Conservation (phyloP, 2,797 vertebrate genomes). For the Tenualosa ilisha region DNA sequence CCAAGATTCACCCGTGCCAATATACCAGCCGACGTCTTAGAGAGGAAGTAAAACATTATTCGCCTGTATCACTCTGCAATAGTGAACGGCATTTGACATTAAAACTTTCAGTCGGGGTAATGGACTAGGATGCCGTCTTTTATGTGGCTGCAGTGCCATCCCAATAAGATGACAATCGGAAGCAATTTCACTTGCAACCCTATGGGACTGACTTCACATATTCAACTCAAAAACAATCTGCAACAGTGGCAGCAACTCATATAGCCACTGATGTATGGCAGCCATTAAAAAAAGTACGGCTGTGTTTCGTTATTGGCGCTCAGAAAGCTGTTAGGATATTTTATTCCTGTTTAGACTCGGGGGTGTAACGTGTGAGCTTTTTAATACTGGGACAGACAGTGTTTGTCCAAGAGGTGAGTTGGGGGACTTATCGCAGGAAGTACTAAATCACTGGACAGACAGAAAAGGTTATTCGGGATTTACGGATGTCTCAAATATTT, state of each 20-base stretch:
- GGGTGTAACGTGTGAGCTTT: constrained; percentile 24
- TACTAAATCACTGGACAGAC: constrained; percentile 61
- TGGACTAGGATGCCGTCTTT: background rate
- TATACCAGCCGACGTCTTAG: background rate
- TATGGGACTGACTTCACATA: background rate
- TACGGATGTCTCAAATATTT: constrained; percentile 79
- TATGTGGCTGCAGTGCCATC: background rate
- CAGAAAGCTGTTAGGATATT: constrained; percentile 45
- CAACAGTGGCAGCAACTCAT: background rate
- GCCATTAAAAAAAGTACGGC: background rate
- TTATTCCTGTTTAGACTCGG: constrained; percentile 42
- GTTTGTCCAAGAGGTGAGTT: constrained; percentile 59
- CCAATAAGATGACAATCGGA: background rate
- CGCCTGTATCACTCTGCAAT: background rate
- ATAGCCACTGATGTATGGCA: background rate
- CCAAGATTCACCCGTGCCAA: background rate
- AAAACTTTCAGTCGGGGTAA: background rate
- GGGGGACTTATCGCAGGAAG: constrained; percentile 67
- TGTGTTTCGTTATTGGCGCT: constrained; percentile 29
- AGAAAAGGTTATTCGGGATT: constrained; percentile 66
- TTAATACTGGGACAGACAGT: constrained; percentile 40
- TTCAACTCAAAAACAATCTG: background rate
- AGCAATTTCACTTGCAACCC: background rate
- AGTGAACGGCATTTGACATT: background rate
- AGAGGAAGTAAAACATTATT: background rate